Conservation (phyloP, 2,113 vertebrate species). For the Siniperca chuatsi region DNA sequence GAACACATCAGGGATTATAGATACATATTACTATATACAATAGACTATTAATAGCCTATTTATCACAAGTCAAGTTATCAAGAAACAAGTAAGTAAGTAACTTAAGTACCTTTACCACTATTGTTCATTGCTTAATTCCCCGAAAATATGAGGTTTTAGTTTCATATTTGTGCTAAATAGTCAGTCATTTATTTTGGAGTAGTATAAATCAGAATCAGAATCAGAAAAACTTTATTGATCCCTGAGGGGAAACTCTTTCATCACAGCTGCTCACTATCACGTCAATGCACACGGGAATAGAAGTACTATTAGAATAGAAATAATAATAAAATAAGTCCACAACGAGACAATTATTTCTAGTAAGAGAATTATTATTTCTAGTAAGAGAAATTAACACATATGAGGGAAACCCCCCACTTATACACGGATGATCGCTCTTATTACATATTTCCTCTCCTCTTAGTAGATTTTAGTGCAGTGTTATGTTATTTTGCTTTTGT, state of each 20-base stretch:
- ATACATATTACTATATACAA: neutral
- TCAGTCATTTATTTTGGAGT: neutral
- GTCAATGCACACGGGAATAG: too few relatives aligned
- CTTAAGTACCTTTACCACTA: too few relatives aligned
- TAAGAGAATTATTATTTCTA: too few relatives aligned
- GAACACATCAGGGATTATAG: neutral
- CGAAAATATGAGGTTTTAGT: neutral
- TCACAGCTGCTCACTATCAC: too few relatives aligned
- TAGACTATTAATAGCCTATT: neutral
- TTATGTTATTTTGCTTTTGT: neutral
- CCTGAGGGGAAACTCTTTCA: too few relatives aligned
- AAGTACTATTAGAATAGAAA: too few relatives aligned
- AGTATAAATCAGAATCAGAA: too few relatives aligned
- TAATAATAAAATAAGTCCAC: too few relatives aligned
- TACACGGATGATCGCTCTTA: neutral
- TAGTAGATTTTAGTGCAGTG: neutral
- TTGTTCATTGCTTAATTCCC: neutral
- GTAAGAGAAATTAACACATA: neutral
- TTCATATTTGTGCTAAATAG: neutral
- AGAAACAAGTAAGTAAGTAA: neutral
- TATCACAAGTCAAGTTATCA: neutral
- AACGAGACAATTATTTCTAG: too few relatives aligned
- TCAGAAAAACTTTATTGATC: too few relatives aligned
- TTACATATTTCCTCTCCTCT: neutral
- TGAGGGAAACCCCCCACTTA: neutral